These are phyloP conservation scores for Montipora capitata DNA, from an alignment of 92 coral and sea anemone species.

Conservation along the genomic window DNA sequence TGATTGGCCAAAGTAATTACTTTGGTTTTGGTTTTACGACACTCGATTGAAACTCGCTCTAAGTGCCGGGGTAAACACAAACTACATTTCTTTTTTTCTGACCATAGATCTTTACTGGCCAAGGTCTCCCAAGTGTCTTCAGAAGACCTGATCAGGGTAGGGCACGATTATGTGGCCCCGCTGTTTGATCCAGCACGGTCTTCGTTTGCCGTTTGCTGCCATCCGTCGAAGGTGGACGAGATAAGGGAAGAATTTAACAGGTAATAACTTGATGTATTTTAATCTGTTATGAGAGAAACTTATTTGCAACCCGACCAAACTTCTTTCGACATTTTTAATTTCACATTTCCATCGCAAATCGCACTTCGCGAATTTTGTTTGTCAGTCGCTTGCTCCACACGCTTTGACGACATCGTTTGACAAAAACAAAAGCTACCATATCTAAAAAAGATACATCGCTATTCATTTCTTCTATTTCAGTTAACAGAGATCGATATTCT, in stretches of 20 bases:
- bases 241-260: constrained; percentile 83
- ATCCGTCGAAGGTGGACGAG: constrained; percentile 94
- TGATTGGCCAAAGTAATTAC: too few species aligned
- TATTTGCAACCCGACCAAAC: too few species aligned
- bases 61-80: too few species aligned
- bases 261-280: constrained; percentile 38
- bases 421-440: too few species aligned
- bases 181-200: constrained; percentile 90
- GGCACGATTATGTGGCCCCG: constrained; percentile 80
- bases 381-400: background rate
- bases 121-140: constrained; percentile 82
- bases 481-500: too few species aligned
- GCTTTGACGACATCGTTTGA: background rate
- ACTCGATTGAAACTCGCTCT: too few species aligned
- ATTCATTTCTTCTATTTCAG: too few species aligned
- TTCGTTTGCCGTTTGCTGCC: constrained; percentile 94
- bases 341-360: background rate
- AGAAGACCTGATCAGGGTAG: constrained; percentile 89
- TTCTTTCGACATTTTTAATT: too few species aligned
- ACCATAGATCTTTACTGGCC: constrained; percentile 71
- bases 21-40: too few species aligned
- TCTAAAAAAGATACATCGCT: too few species aligned
- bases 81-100: too few species aligned
- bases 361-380: background rate
- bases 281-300: too few species aligned